These are phyloP conservation scores for Otus sunia DNA, from an alignment of 2,113 vertebrate species.

Conservation along the genomic window DNA sequence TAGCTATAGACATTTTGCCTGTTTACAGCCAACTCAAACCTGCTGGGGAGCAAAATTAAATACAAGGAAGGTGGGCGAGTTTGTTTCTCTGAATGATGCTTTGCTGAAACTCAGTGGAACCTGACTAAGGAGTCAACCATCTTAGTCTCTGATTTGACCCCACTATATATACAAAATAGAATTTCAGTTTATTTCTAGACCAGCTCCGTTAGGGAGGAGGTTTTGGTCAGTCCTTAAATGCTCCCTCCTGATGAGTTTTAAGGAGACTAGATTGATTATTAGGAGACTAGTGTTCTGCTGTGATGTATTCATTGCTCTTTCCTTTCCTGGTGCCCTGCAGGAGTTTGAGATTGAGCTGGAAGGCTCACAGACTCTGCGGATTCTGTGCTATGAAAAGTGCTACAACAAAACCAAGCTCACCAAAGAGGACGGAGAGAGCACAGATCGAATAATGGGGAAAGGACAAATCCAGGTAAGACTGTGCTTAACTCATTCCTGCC, in stretches of 20 bases:
- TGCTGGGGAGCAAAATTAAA: not conserved
- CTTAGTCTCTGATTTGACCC: not conserved
- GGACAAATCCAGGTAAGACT: conserved; percentile 88
- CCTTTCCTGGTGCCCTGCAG: conserved; percentile 63
- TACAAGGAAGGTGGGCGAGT: not conserved
- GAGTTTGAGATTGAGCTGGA: conserved; percentile 97
- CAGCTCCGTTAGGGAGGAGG: not conserved
- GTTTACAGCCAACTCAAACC: not conserved
- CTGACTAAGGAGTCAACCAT: not conserved
- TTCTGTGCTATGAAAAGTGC: conserved; percentile 93
- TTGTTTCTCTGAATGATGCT: not conserved
- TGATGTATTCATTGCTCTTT: not conserved
- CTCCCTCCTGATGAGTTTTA: not conserved
- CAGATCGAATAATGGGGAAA: conserved; percentile 88
- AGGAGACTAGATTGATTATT: not conserved
- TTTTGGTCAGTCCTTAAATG: not conserved
- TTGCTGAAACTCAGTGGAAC: not conserved
- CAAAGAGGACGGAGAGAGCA: conserved; percentile 88
- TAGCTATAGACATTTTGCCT: not conserved
- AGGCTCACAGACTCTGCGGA: conserved; percentile 89
- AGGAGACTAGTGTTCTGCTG: not conserved
- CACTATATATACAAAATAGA: not conserved
- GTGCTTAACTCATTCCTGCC: not conserved
- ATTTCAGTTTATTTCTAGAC: not conserved
- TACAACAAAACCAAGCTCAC: conserved; percentile 84